phyloP scores from a whole-genome alignment of 2,113 vertebrate genomes.

The Nothobranchius furzeri region DNA sequence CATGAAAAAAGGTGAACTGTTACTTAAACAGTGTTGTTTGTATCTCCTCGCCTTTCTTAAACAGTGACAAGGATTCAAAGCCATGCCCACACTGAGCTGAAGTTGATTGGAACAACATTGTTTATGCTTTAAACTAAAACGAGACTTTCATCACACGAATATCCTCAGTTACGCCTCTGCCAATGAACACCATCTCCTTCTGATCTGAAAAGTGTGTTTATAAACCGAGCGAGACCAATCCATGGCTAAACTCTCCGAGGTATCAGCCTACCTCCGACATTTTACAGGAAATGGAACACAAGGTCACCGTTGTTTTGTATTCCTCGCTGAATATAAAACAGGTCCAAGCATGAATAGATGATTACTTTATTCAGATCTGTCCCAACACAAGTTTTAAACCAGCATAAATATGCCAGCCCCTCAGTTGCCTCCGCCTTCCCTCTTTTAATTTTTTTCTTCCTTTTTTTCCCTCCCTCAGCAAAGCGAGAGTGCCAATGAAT shows the following conservation, averaged over 20 bases:
- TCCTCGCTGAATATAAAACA: constrained; percentile 66
- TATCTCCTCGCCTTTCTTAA: constrained; percentile 50
- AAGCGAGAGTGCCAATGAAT: constrained; percentile 73
- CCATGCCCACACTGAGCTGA: constrained; percentile 60
- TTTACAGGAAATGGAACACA: constrained; percentile 63
- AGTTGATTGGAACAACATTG: constrained; percentile 70
- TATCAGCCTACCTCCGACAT: constrained; percentile 67
- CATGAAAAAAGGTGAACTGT: constrained; percentile 13
- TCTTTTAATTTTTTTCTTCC: constrained; percentile 46
- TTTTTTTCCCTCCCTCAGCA: constrained; percentile 10
- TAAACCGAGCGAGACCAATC: constrained; percentile 53
- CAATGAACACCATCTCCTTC: constrained; percentile 55
- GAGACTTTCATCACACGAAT: constrained; percentile 65
- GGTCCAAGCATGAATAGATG: constrained; percentile 64
- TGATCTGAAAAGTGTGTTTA: constrained; percentile 61
- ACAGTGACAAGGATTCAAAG: constrained; percentile 55
- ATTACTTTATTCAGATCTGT: constrained; percentile 77
- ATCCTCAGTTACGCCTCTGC: constrained; percentile 50
- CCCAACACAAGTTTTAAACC: constrained; percentile 66
- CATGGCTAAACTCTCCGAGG: constrained; percentile 56
- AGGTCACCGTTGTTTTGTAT: constrained; percentile 70
- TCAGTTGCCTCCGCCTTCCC: constrained; percentile 25
- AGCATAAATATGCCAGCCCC: constrained; percentile 61
- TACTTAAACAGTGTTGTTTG: constrained; percentile 27
- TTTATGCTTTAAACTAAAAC: constrained; percentile 66